phyloP scores from a whole-genome alignment of 2,888 invertebrate genomes.

The Cephus spinipes region DNA sequence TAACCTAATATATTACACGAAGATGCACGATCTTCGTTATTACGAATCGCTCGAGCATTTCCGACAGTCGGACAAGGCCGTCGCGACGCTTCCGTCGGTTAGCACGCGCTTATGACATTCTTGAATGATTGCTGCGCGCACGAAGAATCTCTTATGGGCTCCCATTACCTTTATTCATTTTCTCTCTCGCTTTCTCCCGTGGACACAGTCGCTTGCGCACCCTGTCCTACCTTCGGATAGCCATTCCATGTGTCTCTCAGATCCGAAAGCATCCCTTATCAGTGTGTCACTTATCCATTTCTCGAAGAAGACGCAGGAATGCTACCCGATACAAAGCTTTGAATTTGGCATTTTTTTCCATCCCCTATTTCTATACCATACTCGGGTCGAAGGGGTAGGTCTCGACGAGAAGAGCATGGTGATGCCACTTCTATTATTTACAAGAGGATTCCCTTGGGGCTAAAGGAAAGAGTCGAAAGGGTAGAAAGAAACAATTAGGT shows the following conservation, averaged over 20 bases:
- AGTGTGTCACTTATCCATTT: slow-evolving; percentile 14
- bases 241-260: background rate
- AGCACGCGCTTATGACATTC: slow-evolving; percentile 43
- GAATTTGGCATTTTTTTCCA: slow-evolving; percentile 21
- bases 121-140: slow-evolving; percentile 43
- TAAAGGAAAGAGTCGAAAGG: too few relatives aligned
- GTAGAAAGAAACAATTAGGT: too few relatives aligned
- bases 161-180: slow-evolving; percentile 21
- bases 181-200: slow-evolving; percentile 16
- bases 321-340: slow-evolving; percentile 6
- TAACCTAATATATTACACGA: too few relatives aligned
- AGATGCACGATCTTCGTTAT: too few relatives aligned
- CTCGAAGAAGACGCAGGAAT: background rate
- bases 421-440: too few relatives aligned
- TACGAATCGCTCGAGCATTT: too few relatives aligned
- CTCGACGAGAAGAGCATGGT: too few relatives aligned
- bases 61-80: background rate
- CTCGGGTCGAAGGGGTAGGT: too few relatives aligned
- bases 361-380: background rate
- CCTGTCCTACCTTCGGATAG: slow-evolving; percentile 20
- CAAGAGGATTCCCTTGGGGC: too few relatives aligned
- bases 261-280: background rate
- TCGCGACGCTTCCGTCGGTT: slow-evolving; percentile 4
- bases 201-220: slow-evolving; percentile 23
- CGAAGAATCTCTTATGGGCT: slow-evolving; percentile 42